These are phyloP conservation scores for Alectoris magna DNA, from an alignment of 2,797 vertebrate genomes.

Conservation along the genomic window DNA sequence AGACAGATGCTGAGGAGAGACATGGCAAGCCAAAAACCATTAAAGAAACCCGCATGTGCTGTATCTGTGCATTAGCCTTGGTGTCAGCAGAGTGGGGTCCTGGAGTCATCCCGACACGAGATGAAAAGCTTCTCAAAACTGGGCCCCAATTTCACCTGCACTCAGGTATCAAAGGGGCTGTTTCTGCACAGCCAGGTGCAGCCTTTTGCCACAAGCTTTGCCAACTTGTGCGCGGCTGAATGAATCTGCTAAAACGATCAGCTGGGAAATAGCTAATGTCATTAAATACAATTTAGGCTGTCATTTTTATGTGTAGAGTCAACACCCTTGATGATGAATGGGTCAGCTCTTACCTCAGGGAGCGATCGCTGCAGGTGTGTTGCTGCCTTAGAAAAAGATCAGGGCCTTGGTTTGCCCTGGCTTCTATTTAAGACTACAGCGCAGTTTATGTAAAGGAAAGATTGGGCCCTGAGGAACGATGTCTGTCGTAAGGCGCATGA, in stretches of 20 bases:
- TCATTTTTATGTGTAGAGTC: slow-evolving; percentile 52
- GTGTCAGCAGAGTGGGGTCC: background rate
- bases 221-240: slow-evolving; percentile 53
- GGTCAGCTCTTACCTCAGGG: slow-evolving; percentile 24
- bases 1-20: slow-evolving; percentile 40
- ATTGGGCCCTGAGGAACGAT: slow-evolving; percentile 32
- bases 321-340: slow-evolving; percentile 47
- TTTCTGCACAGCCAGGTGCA: slow-evolving; percentile 57
- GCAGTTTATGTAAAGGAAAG: slow-evolving; percentile 45
- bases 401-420: slow-evolving; percentile 43
- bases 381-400: slow-evolving; percentile 58
- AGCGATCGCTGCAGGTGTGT: slow-evolving; percentile 15
- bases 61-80: background rate
- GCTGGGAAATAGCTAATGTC: slow-evolving; percentile 57
- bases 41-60: background rate
- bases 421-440: slow-evolving; percentile 32
- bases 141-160: slow-evolving; percentile 19
- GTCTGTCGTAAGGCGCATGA: background rate
- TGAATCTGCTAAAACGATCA: slow-evolving; percentile 56
- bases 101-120: background rate
- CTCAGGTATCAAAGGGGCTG: slow-evolving; percentile 40
- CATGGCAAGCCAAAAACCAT: slow-evolving; percentile 41
- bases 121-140: background rate
- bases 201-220: slow-evolving; percentile 46
- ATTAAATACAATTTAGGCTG: slow-evolving; percentile 66